Evolutionary conservation across 1,140 invertebrate species (phyloP), one percentile per base, ranked within the genome.

Genomic region (Lasioglossum baleicum): DNA sequence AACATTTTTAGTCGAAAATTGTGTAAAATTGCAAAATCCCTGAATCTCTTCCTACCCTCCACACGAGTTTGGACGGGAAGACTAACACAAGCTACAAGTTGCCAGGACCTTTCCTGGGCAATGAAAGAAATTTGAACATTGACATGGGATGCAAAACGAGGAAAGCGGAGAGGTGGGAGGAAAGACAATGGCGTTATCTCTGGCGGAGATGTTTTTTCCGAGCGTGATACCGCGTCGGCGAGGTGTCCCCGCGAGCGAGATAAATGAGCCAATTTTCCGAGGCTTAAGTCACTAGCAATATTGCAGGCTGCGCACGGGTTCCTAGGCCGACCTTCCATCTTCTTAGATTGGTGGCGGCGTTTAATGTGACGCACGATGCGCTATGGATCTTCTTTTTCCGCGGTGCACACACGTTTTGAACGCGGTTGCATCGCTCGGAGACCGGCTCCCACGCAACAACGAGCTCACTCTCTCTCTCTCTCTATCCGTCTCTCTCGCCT

Each of bases 221-320:
- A 84, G 77, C 85, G 83, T 70, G 80, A 85, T 84, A 80, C 68
- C 56, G 35, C 66, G 61, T 58, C 20, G 11, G 61, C 72, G 58
- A 60, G 64, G 72, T 82, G 77, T 87, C 82, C 83, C 84, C 80
- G 80, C 73, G 80, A 75, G 77, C 81, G 86, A 90, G 88, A 91
- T 90, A 87, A 91, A 90, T 83, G 90, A 90, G 89, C 88, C 89
- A 91, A 91, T 91, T 91, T 91, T 87, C 88, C 84, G 75, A 89
- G 87, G 90, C 90, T 91, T 89, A 88, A 91, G 89, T 90, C 84
- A 87, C 83, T 77, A 81, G 83, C 88, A 88, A 89, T 91, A 91
- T 90, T 88, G 88, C 87, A 77, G 78, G 70, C 68, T 44, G 65
- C 56, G 17, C 7, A 7, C 20, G 22, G 58, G 22, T 35, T 15